Percentiles rank a stretch among this genome's conserved stretches.
Conservation (phyloP, 2,113 vertebrate species). For the Sitta europaea region DNA sequence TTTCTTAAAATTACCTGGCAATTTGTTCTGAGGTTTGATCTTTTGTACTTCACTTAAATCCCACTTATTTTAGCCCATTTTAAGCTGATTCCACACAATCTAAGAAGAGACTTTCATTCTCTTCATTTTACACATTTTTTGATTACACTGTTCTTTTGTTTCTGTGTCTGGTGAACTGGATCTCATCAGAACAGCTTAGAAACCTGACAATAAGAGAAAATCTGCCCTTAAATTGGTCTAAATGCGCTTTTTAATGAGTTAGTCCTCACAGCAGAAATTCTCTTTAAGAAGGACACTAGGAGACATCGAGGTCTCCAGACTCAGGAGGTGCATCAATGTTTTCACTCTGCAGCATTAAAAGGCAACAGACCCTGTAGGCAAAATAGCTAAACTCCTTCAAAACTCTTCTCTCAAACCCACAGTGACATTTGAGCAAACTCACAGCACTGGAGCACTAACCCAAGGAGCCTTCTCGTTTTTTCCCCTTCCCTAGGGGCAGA, state of each 20-base stretch:
- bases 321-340: neutral
- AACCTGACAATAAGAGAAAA: neutral
- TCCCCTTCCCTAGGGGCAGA: neutral
- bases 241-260: neutral
- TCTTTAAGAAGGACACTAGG: neutral
- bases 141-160: neutral
- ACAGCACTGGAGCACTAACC: neutral
- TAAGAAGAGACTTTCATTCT: neutral
- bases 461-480: neutral
- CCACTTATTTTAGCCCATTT: neutral
- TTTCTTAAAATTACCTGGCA: conserved; percentile 35
- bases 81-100: neutral
- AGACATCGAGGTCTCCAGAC: neutral
- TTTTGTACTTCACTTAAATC: neutral
- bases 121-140: neutral
- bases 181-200: neutral
- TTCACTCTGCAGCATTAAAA: neutral
- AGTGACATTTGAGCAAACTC: neutral
- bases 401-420: neutral
- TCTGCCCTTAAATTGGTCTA: neutral
- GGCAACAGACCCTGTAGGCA: neutral
- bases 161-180: neutral
- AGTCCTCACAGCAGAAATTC: neutral
- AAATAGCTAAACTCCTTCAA: neutral
- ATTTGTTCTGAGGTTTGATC: conserved; percentile 7